Conservation (phyloP, 2,797 vertebrate genomes). For the Phoebastria nigripes region DNA sequence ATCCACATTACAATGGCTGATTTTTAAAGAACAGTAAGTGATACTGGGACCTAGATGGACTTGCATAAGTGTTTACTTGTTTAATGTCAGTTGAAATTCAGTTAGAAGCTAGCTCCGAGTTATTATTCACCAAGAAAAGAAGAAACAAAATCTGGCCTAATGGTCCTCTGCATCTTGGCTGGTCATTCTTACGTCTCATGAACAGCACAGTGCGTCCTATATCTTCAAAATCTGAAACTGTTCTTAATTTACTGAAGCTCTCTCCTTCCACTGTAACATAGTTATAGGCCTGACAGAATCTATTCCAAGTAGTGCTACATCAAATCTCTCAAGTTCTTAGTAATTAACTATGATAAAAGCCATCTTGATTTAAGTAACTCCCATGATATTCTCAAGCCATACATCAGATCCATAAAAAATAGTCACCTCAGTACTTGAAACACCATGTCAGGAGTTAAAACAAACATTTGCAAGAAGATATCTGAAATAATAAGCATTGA, state of each 20-base stretch:
- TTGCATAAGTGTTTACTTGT: not conserved
- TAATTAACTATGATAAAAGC: not conserved
- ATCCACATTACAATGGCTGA: not conserved
- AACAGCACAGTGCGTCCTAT: accelerated
- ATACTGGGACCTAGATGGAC: not conserved
- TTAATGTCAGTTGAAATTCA: not conserved
- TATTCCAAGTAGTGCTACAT: not conserved
- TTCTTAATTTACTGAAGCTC: not conserved
- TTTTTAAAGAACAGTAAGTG: not conserved
- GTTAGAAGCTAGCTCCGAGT: not conserved
- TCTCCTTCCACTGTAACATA: not conserved
- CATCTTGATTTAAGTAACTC: not conserved
- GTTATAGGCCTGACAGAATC: not conserved
- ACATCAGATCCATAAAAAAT: not conserved
- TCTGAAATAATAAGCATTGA: constrained; percentile 6
- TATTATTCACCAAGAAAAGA: not conserved
- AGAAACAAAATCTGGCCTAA: not conserved
- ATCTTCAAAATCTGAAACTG: not conserved
- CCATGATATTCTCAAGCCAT: not conserved
- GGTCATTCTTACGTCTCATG: not conserved
- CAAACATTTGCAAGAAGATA: not conserved
- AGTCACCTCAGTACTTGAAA: not conserved
- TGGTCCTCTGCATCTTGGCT: not conserved
- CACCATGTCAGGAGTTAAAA: not conserved
- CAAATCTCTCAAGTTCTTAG: not conserved